These are phyloP conservation scores for Hipparchia sbordonii DNA, from an alignment of 2,888 invertebrate genomes.

Conservation along the genomic window DNA sequence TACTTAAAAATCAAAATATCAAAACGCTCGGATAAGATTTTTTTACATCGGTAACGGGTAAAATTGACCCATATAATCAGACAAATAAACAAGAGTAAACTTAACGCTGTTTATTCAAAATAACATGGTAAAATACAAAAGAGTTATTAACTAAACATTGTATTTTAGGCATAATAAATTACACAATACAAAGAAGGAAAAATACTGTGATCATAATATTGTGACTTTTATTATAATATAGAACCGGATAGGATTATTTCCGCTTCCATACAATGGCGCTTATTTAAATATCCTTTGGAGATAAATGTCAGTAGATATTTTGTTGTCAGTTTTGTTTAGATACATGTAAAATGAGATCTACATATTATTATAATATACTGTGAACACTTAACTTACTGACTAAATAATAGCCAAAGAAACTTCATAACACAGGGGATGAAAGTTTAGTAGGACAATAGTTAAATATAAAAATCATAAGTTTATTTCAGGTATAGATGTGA, in stretches of 20 bases:
- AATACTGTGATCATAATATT: conserved; percentile 33
- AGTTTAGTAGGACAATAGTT: too few relatives aligned
- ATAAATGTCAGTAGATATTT: conserved; percentile 37
- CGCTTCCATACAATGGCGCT: conserved; percentile 49
- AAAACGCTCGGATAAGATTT: too few relatives aligned
- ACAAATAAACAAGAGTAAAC: too few relatives aligned
- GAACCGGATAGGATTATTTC: conserved; percentile 48
- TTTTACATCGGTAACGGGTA: too few relatives aligned
- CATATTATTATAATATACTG: background rate
- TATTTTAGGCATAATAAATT: conserved; percentile 6
- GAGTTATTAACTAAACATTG: background rate
- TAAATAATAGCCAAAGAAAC: too few relatives aligned
- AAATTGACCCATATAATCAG: too few relatives aligned
- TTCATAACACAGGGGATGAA: too few relatives aligned
- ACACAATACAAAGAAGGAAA: conserved; percentile 14
- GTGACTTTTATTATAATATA: conserved; percentile 50
- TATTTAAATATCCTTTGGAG: conserved; percentile 44
- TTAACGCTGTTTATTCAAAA: background rate
- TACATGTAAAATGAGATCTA: background rate
- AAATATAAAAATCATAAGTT: too few relatives aligned
- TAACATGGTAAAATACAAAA: conserved; percentile 10
- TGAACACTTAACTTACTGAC: too few relatives aligned
- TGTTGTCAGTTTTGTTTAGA: conserved; percentile 25
- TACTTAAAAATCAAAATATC: too few relatives aligned
- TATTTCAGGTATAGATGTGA: too few relatives aligned